Conservation (phyloP, 1,140 invertebrate species). For the Leptopilina clavipes region DNA sequence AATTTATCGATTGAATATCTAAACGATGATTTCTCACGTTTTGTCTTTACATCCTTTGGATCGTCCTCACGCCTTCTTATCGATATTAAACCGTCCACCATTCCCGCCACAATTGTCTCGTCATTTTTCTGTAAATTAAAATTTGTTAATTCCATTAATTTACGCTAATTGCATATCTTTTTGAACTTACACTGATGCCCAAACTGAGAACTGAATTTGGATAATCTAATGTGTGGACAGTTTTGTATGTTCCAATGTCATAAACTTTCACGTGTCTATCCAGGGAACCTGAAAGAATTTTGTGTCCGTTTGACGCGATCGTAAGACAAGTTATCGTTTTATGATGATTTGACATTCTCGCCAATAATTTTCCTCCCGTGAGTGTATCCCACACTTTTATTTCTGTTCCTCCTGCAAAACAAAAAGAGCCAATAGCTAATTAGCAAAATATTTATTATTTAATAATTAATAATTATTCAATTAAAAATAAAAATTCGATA, state of each 20-base stretch:
- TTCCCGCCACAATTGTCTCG: slow-evolving; percentile 90
- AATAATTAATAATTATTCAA: no score
- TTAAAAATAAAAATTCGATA: no score
- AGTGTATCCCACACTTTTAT: slow-evolving; percentile 96
- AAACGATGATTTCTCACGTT: slow-evolving; percentile 75
- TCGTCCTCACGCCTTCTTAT: slow-evolving; percentile 85
- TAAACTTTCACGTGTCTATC: slow-evolving; percentile 97
- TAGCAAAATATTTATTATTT: no score
- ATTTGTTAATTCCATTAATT: no score
- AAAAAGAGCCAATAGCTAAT: slow-evolving; percentile 38
- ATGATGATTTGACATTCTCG: slow-evolving; percentile 89
- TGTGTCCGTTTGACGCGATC: slow-evolving; percentile 85
- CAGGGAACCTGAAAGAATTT: slow-evolving; percentile 91
- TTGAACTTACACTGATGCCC: slow-evolving; percentile 81
- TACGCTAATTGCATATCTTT: background rate
- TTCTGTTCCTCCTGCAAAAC: slow-evolving; percentile 85
- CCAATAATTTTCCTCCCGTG: slow-evolving; percentile 87
- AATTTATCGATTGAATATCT: slow-evolving; percentile 76
- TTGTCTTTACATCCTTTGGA: slow-evolving; percentile 64
- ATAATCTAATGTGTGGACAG: slow-evolving; percentile 91
- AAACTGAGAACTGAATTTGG: slow-evolving; percentile 93
- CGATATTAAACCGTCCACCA: slow-evolving; percentile 93
- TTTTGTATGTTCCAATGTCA: slow-evolving; percentile 89
- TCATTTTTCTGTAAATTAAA: slow-evolving; percentile 79
- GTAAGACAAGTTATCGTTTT: slow-evolving; percentile 93